Conservation (phyloP, 2,888 invertebrate species). For the Sturmia bella region DNA sequence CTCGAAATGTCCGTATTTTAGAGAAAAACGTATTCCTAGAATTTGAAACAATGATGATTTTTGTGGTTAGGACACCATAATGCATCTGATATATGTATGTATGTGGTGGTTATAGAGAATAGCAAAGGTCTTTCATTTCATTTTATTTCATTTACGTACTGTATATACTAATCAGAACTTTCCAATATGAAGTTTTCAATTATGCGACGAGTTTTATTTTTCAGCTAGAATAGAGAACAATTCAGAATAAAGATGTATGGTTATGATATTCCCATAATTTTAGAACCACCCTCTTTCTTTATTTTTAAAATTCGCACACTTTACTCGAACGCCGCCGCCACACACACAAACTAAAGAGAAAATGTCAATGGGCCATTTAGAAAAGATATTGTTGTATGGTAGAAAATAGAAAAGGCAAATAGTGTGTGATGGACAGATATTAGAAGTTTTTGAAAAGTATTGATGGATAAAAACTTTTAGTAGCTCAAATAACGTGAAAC, state of each 20-base stretch:
- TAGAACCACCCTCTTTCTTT: not conserved
- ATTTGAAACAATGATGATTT: too few relatives aligned
- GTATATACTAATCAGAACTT: too few relatives aligned
- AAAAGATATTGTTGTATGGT: not conserved
- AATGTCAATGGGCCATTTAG: conserved; percentile 68
- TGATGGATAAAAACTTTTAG: conserved; percentile 59
- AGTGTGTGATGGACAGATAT: conserved; percentile 45
- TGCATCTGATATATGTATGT: too few relatives aligned
- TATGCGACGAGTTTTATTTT: too few relatives aligned
- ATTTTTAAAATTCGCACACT: conserved; percentile 43
- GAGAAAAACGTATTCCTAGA: too few relatives aligned
- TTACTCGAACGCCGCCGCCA: conserved; percentile 1
- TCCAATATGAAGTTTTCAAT: too few relatives aligned
- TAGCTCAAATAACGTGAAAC: conserved; percentile 66
- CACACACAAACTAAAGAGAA: conserved; percentile 53
- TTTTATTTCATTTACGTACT: too few relatives aligned
- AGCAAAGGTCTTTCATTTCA: too few relatives aligned
- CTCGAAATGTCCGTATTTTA: too few relatives aligned
- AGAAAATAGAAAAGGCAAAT: conserved; percentile 22
- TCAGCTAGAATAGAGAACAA: too few relatives aligned
- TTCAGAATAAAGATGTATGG: not conserved
- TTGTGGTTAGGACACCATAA: too few relatives aligned
- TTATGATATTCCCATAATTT: not conserved
- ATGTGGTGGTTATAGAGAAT: too few relatives aligned
- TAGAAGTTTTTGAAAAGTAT: conserved; percentile 58